Percentiles rank a stretch among this genome's conserved stretches.
These are phyloP conservation scores for Tautogolabrus adspersus DNA, from an alignment of 2,113 vertebrate genomes.

Conservation along the genomic window DNA sequence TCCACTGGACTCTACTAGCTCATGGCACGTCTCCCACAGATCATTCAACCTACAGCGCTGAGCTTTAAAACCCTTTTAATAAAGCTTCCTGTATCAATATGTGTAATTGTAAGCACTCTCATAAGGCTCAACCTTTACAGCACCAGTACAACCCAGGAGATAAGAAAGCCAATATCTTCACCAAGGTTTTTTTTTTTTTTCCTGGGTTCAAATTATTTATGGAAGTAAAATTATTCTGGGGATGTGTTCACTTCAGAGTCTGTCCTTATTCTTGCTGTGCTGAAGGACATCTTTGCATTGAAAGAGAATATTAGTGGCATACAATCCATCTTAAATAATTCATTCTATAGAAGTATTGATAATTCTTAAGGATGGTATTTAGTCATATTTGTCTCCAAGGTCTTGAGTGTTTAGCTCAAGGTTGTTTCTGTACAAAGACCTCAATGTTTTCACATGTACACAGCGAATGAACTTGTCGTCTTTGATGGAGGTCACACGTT, in stretches of 20 bases:
- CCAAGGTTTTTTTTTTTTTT: conserved; percentile 12
- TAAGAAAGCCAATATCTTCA: conserved; percentile 61
- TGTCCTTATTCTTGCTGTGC: conserved; percentile 18
- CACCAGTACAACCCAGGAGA: conserved; percentile 20
- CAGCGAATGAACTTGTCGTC: background rate
- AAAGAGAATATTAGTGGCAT: background rate
- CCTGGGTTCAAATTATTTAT: conserved; percentile 43
- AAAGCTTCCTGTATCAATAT: conserved; percentile 47
- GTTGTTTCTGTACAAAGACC: conserved; percentile 11
- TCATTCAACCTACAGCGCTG: conserved; percentile 28
- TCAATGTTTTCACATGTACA: background rate
- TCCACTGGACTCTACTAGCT: conserved; percentile 37
- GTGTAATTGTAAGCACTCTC: conserved; percentile 63
- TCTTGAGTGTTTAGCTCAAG: conserved; percentile 16
- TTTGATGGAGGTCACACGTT: background rate
- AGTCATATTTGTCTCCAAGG: background rate
- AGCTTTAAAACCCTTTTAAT: conserved; percentile 63
- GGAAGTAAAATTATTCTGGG: conserved; percentile 42
- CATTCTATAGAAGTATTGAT: background rate
- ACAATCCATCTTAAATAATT: background rate
- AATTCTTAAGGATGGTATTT: background rate
- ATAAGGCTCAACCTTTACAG: conserved; percentile 45
- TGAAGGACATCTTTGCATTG: background rate
- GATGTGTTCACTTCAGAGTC: conserved; percentile 47
- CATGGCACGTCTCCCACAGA: conserved; percentile 43